phyloP scores from a whole-genome alignment of 2,888 invertebrate species.

The Ectemnius continuus region DNA sequence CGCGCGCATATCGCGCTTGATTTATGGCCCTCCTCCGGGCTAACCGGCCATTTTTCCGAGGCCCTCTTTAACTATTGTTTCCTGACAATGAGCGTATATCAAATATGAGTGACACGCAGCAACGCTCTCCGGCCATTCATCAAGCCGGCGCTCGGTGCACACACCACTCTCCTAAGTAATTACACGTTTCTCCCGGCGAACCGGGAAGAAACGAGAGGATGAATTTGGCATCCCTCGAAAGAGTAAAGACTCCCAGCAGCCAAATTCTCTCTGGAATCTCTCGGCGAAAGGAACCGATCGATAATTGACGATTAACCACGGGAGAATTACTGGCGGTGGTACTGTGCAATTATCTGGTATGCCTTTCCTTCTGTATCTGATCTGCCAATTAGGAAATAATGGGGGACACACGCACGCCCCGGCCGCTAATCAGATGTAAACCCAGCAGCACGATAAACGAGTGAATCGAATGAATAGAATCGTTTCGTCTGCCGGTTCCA shows the following conservation, averaged over 20 bases:
- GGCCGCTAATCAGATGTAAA: no score
- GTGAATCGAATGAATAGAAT: no score
- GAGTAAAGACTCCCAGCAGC: no score
- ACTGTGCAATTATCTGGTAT: constrained; percentile 33
- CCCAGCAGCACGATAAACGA: no score
- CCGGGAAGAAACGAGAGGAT: no score
- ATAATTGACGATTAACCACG: background rate
- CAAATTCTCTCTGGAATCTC: no score
- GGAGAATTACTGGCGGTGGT: constrained; percentile 21
- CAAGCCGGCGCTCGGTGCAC: constrained; percentile 56
- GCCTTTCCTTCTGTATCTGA: no score
- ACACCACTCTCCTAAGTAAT: constrained; percentile 49
- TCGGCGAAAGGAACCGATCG: no score
- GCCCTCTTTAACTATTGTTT: constrained; percentile 58
- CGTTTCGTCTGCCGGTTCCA: no score
- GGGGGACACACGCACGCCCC: no score
- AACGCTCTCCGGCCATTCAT: constrained; percentile 64
- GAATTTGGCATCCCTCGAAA: no score
- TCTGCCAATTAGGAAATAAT: no score
- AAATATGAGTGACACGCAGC: constrained; percentile 61
- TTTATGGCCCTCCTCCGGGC: constrained; percentile 54
- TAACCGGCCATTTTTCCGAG: constrained; percentile 52
- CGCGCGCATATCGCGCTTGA: constrained; percentile 52
- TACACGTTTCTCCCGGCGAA: constrained; percentile 55
- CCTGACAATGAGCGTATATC: constrained; percentile 64